These are phyloP conservation scores for Leptura quadrifasciata DNA, from an alignment of 2,888 invertebrate genomes.

Conservation along the genomic window DNA sequence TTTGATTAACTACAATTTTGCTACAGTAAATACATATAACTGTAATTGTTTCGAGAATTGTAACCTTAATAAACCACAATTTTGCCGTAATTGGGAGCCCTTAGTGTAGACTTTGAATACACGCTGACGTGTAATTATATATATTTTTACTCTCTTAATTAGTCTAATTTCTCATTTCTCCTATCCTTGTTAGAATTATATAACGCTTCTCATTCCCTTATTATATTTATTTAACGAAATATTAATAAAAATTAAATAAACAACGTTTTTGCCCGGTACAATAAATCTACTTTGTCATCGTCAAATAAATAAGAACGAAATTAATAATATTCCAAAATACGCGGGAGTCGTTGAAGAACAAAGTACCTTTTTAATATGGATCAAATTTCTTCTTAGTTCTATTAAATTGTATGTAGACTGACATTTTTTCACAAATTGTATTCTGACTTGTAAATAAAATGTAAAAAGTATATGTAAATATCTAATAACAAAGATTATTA, in stretches of 20 bases:
- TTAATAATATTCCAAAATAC: neutral
- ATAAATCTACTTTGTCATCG: neutral
- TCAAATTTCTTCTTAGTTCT: neutral
- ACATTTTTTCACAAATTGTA: neutral
- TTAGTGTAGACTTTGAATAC: too few species aligned
- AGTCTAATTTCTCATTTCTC: too few species aligned
- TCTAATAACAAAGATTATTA: neutral
- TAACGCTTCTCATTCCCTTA: neutral
- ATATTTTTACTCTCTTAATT: too few species aligned
- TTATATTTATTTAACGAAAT: neutral
- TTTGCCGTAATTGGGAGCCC: too few species aligned
- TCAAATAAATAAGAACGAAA: neutral
- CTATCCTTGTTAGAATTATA: too few species aligned
- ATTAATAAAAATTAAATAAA: slow-evolving; percentile 7
- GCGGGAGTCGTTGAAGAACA: neutral
- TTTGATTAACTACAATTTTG: too few species aligned
- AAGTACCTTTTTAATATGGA: neutral
- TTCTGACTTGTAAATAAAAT: neutral
- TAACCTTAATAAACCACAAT: too few species aligned
- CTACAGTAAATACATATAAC: too few species aligned
- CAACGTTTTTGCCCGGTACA: neutral
- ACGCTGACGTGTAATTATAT: too few species aligned
- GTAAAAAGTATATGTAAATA: neutral
- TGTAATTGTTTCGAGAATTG: too few species aligned
- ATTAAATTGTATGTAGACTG: neutral